Evolutionary conservation across 2,888 invertebrate genomes (phyloP).

Genomic region (Hofmannophila pseudospretella): DNA sequence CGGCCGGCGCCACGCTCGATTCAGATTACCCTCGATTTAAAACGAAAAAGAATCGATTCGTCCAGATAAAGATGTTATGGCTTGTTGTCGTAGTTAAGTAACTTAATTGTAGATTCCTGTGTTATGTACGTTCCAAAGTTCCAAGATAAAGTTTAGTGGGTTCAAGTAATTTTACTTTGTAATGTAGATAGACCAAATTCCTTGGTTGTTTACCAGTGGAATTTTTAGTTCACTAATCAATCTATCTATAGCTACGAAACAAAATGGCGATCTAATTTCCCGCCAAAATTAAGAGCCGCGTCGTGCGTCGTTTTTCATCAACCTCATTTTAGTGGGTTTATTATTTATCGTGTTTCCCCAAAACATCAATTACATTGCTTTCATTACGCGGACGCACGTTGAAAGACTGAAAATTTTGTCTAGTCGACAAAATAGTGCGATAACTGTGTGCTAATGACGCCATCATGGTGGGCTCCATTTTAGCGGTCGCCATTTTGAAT

Average conservation of each 20-base stretch:
- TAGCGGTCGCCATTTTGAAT: slow-evolving; percentile 53
- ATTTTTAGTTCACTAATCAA: too few species aligned
- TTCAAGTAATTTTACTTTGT: slow-evolving; percentile 1
- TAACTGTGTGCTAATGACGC: slow-evolving; percentile 70
- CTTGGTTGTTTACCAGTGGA: too few species aligned
- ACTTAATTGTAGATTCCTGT: slow-evolving; percentile 67
- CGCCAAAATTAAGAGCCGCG: slow-evolving; percentile 59
- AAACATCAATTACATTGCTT: slow-evolving; percentile 61
- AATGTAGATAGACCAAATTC: too few species aligned
- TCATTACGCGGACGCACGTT: slow-evolving; percentile 66
- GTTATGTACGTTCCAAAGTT: slow-evolving; percentile 11
- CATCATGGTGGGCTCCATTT: slow-evolving; percentile 57
- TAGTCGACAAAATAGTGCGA: slow-evolving; percentile 75
- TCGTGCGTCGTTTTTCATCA: slow-evolving; percentile 63
- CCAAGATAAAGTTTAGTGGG: slow-evolving; percentile 11
- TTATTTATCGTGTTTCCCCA: slow-evolving; percentile 66
- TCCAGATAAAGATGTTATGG: slow-evolving; percentile 70
- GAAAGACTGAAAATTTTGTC: slow-evolving; percentile 74
- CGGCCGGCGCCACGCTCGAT: slow-evolving; percentile 72
- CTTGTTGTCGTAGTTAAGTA: slow-evolving; percentile 59
- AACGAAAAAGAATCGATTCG: slow-evolving; percentile 67
- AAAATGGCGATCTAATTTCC: slow-evolving; percentile 44
- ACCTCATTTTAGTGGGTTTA: slow-evolving; percentile 57
- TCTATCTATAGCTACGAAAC: not conserved
- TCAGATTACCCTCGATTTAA: slow-evolving; percentile 66